phyloP scores from a whole-genome alignment of 2,113 vertebrate species.

The Leiothrix lutea region DNA sequence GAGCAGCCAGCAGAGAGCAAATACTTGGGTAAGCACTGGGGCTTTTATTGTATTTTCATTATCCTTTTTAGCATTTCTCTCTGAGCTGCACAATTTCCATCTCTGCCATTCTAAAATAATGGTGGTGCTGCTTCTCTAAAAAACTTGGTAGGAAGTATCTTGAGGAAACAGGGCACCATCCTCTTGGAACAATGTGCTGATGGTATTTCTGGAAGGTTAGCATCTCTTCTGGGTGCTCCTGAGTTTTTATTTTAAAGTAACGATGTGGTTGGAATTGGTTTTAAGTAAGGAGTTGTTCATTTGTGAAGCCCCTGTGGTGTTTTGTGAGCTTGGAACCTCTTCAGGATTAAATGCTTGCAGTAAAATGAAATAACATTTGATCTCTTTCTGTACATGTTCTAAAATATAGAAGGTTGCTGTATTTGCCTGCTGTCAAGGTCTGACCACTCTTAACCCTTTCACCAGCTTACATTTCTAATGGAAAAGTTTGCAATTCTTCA shows the following conservation, averaged over 20 bases:
- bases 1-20: constrained; percentile 87
- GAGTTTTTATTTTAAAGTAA: not conserved
- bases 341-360: not conserved
- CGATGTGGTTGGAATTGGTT: not conserved
- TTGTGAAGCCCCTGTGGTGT: not conserved
- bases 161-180: not conserved
- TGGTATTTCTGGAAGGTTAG: not conserved
- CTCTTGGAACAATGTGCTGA: not conserved
- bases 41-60: not conserved
- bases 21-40: constrained; percentile 81
- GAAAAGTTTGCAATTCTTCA: constrained; percentile 79
- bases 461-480: constrained; percentile 87
- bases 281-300: not conserved
- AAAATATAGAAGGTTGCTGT: not conserved
- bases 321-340: not conserved
- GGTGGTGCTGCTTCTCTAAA: not conserved
- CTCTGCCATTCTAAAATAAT: not conserved
- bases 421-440: constrained; percentile 23
- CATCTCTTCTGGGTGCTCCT: not conserved
- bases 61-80: not conserved
- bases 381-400: not conserved
- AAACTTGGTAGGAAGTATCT: not conserved
- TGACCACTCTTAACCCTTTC: constrained; percentile 80
- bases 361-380: not conserved
- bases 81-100: not conserved